Evolutionary conservation across 2,797 vertebrate genomes (phyloP).

Genomic region (Anableps anableps): DNA sequence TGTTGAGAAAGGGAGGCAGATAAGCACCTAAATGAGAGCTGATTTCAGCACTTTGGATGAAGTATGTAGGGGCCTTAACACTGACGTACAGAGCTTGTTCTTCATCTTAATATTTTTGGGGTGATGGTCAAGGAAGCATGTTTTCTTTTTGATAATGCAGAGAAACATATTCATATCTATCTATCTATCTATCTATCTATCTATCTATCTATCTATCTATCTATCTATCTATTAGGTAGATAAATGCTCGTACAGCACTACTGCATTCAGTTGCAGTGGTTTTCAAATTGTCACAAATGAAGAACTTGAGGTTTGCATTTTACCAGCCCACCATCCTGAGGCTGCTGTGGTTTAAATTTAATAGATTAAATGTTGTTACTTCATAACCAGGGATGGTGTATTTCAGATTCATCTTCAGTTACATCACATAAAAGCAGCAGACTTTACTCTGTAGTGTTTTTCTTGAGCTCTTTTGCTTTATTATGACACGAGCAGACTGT

Average conservation of each 20-base stretch:
- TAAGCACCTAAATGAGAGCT: too few relatives aligned
- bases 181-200: too few relatives aligned
- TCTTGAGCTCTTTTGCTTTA: conserved; percentile 11
- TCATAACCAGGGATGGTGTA: conserved; percentile 9
- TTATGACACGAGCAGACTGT: conserved; percentile 16
- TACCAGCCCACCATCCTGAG: neutral
- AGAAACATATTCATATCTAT: too few relatives aligned
- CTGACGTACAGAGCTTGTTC: too few relatives aligned
- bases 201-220: too few relatives aligned
- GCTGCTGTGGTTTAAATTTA: conserved; percentile 14
- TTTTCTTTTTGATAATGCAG: too few relatives aligned
- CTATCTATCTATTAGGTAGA: too few relatives aligned
- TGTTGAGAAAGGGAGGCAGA: too few relatives aligned
- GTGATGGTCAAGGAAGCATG: too few relatives aligned
- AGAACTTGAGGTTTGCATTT: conserved; percentile 15
- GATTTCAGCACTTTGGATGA: too few relatives aligned
- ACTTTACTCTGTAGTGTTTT: conserved; percentile 6
- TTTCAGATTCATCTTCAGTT: conserved; percentile 15
- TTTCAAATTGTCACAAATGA: conserved; percentile 4
- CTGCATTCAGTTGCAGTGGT: neutral
- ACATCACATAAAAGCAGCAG: conserved; percentile 33
- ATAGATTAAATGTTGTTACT: neutral
- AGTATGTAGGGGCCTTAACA: too few relatives aligned
- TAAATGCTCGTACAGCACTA: neutral
- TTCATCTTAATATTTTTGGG: too few relatives aligned